Percentiles rank a stretch among this genome's conserved stretches.
phyloP scores from a whole-genome alignment of 2,797 vertebrate genomes.

The Myotis pilosus region DNA sequence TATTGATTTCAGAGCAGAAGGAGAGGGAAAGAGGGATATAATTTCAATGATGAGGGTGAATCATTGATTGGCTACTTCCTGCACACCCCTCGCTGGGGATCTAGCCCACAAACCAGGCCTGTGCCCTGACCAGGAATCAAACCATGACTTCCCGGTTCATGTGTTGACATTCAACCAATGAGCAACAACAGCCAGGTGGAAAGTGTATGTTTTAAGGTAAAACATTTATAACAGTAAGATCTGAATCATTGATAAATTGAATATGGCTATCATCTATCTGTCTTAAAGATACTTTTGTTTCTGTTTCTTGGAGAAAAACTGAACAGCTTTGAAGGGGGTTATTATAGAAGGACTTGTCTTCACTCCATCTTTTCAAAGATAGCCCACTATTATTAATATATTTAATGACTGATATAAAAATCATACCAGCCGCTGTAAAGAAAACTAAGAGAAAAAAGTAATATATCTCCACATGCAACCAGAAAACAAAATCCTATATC shows the following conservation, averaged over 20 bases:
- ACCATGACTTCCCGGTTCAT: too few species aligned
- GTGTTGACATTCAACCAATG: too few species aligned
- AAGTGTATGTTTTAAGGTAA: neutral
- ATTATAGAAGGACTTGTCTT: neutral
- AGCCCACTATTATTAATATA: neutral
- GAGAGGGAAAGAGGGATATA: too few species aligned
- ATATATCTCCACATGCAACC: too few species aligned
- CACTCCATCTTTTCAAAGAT: neutral
- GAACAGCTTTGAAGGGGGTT: neutral
- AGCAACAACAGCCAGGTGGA: too few species aligned
- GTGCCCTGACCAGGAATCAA: too few species aligned
- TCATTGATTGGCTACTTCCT: too few species aligned
- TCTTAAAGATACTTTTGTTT: neutral
- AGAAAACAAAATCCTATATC: too few species aligned
- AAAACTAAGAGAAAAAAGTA: neutral
- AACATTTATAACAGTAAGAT: neutral
- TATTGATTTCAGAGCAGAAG: too few species aligned
- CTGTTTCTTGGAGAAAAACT: neutral
- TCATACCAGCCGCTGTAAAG: neutral
- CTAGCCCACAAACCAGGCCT: too few species aligned
- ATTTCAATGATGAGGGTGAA: too few species aligned
- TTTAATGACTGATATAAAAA: neutral
- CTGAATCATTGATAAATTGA: neutral
- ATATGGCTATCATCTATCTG: neutral
- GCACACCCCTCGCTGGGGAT: too few species aligned